A percentile compares a stretch with the other conserved stretches of the same genome.
phyloP scores from a whole-genome alignment of 2,113 vertebrate genomes.

The Tauraco erythrolophus region DNA sequence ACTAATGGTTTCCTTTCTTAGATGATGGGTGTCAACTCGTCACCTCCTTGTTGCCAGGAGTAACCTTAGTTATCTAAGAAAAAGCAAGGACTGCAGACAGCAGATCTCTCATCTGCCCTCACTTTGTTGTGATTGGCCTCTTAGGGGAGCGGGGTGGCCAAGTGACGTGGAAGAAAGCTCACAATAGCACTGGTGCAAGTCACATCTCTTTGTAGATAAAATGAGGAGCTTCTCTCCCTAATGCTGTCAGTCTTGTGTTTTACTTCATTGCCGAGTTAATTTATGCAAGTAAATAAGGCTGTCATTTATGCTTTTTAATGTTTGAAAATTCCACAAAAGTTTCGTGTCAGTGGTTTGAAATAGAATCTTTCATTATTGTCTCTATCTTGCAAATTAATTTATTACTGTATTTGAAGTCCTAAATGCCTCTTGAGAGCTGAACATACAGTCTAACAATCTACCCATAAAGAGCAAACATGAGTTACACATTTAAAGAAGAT shows the following conservation, averaged over 20 bases:
- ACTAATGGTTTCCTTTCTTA: slow-evolving; percentile 25
- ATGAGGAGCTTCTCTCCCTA: not conserved
- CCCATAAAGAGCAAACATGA: slow-evolving; percentile 62
- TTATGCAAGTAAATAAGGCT: slow-evolving; percentile 19
- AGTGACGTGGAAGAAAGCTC: not conserved
- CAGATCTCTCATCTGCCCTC: not conserved
- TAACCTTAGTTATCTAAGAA: slow-evolving; percentile 5
- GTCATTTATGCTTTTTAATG: not conserved
- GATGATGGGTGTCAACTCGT: not conserved
- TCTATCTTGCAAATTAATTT: slow-evolving; percentile 66
- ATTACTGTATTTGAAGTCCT: slow-evolving; percentile 50
- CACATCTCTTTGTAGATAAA: not conserved
- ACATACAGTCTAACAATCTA: slow-evolving; percentile 50
- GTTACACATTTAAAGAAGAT: slow-evolving; percentile 69
- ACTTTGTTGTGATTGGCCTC: not conserved
- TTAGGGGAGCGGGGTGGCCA: not conserved
- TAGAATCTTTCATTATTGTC: not conserved
- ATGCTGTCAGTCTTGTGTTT: not conserved
- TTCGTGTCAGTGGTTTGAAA: not conserved
- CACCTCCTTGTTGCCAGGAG: not conserved
- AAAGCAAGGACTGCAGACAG: not conserved
- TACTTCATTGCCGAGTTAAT: not conserved
- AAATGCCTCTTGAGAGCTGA: slow-evolving; percentile 44
- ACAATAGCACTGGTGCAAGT: not conserved
- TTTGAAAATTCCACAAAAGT: slow-evolving; percentile 33